These are phyloP conservation scores for crab-eating macaque (Macaca fascicularis) DNA, from an alignment of 2,113 vertebrate species.

Conservation along the genomic window DNA sequence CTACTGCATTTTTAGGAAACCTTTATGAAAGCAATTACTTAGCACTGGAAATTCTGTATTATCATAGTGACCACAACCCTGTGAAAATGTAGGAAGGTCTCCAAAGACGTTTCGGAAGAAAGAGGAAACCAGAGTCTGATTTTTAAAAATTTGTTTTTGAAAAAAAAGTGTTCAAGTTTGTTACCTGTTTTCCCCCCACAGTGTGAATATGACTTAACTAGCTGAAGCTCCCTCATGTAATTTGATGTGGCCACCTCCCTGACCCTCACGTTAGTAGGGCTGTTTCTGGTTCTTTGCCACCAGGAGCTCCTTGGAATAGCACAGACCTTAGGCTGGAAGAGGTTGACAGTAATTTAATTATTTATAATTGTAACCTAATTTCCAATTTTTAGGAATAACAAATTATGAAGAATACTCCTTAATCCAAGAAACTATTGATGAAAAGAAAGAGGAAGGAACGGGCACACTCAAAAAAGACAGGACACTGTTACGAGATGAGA, in stretches of 20 bases:
- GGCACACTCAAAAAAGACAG: conserved; percentile 96
- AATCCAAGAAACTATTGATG: conserved; percentile 94
- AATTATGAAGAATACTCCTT: conserved; percentile 99
- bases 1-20: neutral
- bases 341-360: neutral
- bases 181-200: neutral
- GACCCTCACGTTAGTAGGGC: neutral
- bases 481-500: conserved; percentile 94
- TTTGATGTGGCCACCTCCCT: neutral
- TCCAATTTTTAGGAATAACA: conserved; percentile 93
- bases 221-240: neutral
- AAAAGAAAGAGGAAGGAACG: conserved; percentile 95
- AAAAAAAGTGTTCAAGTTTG: neutral
- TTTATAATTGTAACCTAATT: neutral
- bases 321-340: neutral
- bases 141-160: neutral
- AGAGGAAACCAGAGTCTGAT: neutral
- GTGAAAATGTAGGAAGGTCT: neutral
- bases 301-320: accelerated
- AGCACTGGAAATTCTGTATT: neutral
- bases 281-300: neutral
- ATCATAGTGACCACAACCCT: neutral
- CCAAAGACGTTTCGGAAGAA: neutral
- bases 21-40: neutral
- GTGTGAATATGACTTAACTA: neutral